Conservation (phyloP, 2,888 invertebrate species). For the Ornithoptera priamus region DNA sequence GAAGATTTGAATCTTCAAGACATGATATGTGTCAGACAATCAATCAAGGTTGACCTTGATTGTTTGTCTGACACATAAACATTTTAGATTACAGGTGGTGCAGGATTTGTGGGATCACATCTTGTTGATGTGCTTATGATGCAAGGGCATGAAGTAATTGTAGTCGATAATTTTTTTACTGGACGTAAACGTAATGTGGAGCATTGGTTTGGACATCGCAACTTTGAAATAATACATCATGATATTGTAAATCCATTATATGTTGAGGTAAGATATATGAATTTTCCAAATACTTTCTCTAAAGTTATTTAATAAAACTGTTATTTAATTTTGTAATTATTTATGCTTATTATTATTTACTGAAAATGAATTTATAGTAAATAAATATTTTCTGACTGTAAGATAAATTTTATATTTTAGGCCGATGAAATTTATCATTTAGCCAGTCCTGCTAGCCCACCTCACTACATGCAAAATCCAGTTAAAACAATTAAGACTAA, state of each 20-base stretch:
- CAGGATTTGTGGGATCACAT: slow-evolving; percentile 99
- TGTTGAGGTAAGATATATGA: slow-evolving; percentile 83
- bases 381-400: background rate
- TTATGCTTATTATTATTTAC: background rate
- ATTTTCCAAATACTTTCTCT: background rate
- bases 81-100: slow-evolving; percentile 93
- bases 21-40: slow-evolving; percentile 21
- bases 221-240: slow-evolving; percentile 99
- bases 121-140: slow-evolving; percentile 97
- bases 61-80: slow-evolving; percentile 16
- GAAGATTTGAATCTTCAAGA: too few species aligned
- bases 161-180: slow-evolving; percentile 98
- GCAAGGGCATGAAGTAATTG: slow-evolving; percentile 97
- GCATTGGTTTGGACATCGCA: slow-evolving; percentile 99
- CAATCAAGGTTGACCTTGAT: too few species aligned
- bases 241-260: slow-evolving; percentile 98
- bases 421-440: slow-evolving; percentile 99
- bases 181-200: slow-evolving; percentile 98
- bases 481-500: slow-evolving; percentile 99
- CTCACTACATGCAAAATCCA: slow-evolving; percentile 99
- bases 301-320: background rate
- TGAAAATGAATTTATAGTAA: background rate
- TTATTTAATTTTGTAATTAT: background rate
- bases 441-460: slow-evolving; percentile 99
- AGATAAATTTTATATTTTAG: slow-evolving; percentile 48